These are phyloP conservation scores for Uloborus plumipes DNA, from an alignment of 2,888 invertebrate species.

Conservation along the genomic window DNA sequence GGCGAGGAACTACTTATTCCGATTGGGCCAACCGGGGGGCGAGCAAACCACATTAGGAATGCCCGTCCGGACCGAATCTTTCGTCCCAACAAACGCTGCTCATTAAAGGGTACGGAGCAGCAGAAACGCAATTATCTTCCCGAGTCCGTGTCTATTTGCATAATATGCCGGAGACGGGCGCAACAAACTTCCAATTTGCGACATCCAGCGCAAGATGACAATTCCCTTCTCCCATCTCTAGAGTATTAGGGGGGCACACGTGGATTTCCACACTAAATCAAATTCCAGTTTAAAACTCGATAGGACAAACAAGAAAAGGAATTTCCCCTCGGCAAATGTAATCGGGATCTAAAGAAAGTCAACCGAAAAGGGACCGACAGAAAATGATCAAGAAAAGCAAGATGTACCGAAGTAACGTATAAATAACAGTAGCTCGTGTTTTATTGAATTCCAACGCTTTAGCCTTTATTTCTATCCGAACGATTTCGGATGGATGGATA, in stretches of 20 bases:
- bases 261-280: conserved; percentile 10
- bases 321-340: conserved; percentile 11
- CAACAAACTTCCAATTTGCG: conserved; percentile 46
- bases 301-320: conserved; percentile 36
- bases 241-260: conserved; percentile 5
- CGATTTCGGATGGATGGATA: no score
- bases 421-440: no score
- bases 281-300: conserved; percentile 38
- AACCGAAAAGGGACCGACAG: background rate
- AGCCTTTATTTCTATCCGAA: no score
- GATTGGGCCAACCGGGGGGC: no score
- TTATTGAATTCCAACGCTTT: no score
- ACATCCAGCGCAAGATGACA: conserved; percentile 9
- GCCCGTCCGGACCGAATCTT: conserved; percentile 18
- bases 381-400: no score
- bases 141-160: conserved; percentile 33
- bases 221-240: background rate
- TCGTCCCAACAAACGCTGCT: conserved; percentile 35
- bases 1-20: no score
- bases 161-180: conserved; percentile 30
- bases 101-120: conserved; percentile 20
- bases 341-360: conserved; percentile 22
- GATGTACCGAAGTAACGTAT: no score
- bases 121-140: conserved; percentile 40
- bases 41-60: conserved; percentile 29